These are phyloP conservation scores for Eueides isabella DNA, from an alignment of 1,140 invertebrate genomes.

Conservation along the genomic window DNA sequence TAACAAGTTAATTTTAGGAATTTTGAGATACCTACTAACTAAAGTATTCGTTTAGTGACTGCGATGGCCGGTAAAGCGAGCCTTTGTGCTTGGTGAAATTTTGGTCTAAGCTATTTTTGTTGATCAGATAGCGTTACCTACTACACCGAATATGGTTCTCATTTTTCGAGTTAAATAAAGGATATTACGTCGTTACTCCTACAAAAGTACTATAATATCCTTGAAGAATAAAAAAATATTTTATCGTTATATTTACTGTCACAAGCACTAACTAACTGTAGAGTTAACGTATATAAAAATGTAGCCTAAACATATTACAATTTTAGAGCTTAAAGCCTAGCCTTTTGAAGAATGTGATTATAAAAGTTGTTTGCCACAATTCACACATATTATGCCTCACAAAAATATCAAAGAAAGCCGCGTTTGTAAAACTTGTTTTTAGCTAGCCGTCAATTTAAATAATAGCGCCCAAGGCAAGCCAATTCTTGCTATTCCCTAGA, in stretches of 20 bases:
- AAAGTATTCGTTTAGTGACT: conserved; percentile 22
- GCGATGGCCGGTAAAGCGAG: conserved; percentile 38
- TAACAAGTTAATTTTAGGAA: conserved; percentile 41
- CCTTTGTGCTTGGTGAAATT: conserved; percentile 47
- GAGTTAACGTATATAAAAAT: not conserved
- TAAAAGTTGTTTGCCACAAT: conserved; percentile 34
- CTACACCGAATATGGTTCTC: conserved; percentile 18
- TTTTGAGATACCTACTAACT: conserved; percentile 43
- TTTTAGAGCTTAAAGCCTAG: not conserved
- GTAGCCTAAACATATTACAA: not conserved
- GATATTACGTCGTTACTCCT: not conserved
- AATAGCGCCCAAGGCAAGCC: conserved; percentile 39
- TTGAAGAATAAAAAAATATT: not conserved
- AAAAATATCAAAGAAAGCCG: conserved; percentile 48
- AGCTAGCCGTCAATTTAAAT: conserved; percentile 45
- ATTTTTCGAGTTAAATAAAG: not conserved
- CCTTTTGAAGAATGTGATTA: conserved; percentile 16
- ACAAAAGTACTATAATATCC: conserved; percentile 4
- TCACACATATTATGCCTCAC: conserved; percentile 37
- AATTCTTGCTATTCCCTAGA: conserved; percentile 34
- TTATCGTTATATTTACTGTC: not conserved
- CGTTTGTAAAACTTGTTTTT: conserved; percentile 44
- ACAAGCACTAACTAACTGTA: not conserved
- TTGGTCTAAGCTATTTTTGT: conserved; percentile 44
- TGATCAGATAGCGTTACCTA: conserved; percentile 36